phyloP scores from a whole-genome alignment of 2,888 invertebrate species.

The Oxytorus armatus region DNA sequence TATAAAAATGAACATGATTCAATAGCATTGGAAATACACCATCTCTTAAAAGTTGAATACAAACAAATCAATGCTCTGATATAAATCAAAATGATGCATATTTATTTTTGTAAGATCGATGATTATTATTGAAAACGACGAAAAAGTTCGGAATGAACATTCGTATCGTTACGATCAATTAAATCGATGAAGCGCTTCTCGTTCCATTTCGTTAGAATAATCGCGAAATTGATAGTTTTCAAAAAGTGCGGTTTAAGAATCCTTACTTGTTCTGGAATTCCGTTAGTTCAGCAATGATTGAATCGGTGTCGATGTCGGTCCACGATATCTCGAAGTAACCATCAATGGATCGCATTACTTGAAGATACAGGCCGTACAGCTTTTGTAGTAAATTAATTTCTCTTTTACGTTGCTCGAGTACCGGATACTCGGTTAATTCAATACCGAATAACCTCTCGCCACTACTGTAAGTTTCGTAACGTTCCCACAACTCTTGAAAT shows the following conservation, averaged over 20 bases:
- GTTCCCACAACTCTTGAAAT: constrained; percentile 93
- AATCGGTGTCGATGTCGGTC: constrained; percentile 93
- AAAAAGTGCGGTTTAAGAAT: too few species aligned
- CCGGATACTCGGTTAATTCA: constrained; percentile 93
- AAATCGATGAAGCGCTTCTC: too few species aligned
- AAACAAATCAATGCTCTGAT: too few species aligned
- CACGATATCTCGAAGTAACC: constrained; percentile 94
- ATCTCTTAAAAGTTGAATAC: too few species aligned
- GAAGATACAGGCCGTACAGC: constrained; percentile 91
- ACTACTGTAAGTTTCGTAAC: constrained; percentile 92
- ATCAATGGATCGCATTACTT: constrained; percentile 94
- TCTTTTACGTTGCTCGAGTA: constrained; percentile 91
- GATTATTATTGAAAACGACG: too few species aligned
- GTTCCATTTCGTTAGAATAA: too few species aligned
- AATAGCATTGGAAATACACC: too few species aligned
- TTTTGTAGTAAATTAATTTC: constrained; percentile 94
- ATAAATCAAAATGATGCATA: too few species aligned
- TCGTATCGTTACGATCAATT: too few species aligned
- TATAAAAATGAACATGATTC: neutral
- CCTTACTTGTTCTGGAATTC: constrained; percentile 91
- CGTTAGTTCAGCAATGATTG: constrained; percentile 90
- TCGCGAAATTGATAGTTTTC: too few species aligned
- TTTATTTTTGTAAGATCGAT: too few species aligned
- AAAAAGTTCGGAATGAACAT: too few species aligned
- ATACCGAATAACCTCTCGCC: constrained; percentile 95